A percentile compares a stretch with the other conserved stretches of the same genome.
Conservation (phyloP, 2,888 invertebrate genomes). For the Alviniconcha strummeri region DNA sequence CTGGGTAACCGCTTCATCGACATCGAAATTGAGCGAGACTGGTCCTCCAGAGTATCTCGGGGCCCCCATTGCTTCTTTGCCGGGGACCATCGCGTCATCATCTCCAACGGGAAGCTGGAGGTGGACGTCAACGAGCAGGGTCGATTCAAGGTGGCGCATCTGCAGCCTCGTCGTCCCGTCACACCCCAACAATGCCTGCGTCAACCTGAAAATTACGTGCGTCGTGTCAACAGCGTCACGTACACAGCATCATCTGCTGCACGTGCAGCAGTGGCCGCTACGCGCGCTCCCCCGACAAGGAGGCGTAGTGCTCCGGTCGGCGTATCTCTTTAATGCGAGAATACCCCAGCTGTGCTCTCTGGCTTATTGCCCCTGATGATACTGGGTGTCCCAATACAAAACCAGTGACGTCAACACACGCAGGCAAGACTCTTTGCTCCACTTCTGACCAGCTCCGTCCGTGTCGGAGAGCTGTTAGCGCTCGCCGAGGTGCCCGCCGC, state of each 20-base stretch:
- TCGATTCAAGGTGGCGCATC: constrained; percentile 50
- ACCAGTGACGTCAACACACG: background rate
- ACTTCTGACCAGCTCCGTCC: background rate
- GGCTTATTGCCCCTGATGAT: too few species aligned
- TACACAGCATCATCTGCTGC: constrained; percentile 14
- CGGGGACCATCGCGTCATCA: constrained; percentile 50
- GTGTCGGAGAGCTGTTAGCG: background rate
- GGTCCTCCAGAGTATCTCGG: constrained; percentile 61
- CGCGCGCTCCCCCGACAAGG: constrained; percentile 20
- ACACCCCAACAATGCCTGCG: constrained; percentile 38
- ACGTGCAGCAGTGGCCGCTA: constrained; percentile 23
- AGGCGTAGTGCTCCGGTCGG: constrained; percentile 29
- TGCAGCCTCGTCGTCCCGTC: constrained; percentile 50
- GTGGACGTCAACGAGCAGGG: constrained; percentile 57
- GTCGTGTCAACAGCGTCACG: constrained; percentile 28
- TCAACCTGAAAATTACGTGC: constrained; percentile 32
- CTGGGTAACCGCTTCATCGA: constrained; percentile 71
- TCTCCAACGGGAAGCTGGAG: constrained; percentile 62
- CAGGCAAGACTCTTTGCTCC: background rate
- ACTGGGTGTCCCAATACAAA: background rate
- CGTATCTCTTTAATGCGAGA: constrained; percentile 1
- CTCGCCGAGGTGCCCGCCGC: background rate
- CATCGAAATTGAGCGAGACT: constrained; percentile 70
- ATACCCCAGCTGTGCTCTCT: background rate
- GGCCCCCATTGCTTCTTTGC: constrained; percentile 62